Evolutionary conservation across 2,888 invertebrate species (phyloP).

Genomic region (Thysanoteuthis rhombus): DNA sequence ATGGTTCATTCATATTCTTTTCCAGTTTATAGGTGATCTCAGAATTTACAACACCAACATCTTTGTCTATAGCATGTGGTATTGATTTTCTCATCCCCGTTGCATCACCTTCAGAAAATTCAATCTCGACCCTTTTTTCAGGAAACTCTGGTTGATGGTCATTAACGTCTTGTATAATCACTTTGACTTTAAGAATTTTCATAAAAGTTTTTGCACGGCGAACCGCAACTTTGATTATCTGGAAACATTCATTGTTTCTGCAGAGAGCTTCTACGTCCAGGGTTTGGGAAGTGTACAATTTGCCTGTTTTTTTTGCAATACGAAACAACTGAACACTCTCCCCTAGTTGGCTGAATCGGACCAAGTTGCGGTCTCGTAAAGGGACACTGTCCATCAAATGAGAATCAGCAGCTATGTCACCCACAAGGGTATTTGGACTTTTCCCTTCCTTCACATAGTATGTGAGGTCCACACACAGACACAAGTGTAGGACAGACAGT

Average conservation of each 20-base stretch:
- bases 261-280: conserved; percentile 13
- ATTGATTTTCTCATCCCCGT: conserved; percentile 40
- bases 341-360: conserved; percentile 20
- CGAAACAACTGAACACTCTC: conserved; percentile 12
- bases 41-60: conserved; percentile 49
- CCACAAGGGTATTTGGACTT: conserved; percentile 23
- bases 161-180: conserved; percentile 51
- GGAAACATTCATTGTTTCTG: background rate
- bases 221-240: conserved; percentile 17
- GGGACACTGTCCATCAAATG: conserved; percentile 13
- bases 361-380: background rate
- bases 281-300: conserved; percentile 13
- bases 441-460: conserved; percentile 20
- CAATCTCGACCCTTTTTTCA: conserved; percentile 41
- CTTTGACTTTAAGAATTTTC: conserved; percentile 48
- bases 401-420: conserved; percentile 23
- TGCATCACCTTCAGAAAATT: conserved; percentile 47
- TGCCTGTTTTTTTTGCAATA: conserved; percentile 16
- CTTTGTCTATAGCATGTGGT: conserved; percentile 50
- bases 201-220: conserved; percentile 45
- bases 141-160: conserved; percentile 54
- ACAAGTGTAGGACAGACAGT: background rate
- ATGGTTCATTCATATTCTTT: conserved; percentile 40
- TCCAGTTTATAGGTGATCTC: conserved; percentile 41
- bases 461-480: background rate